Conservation (phyloP, 2,113 vertebrate species). For the Thermophis baileyi region DNA sequence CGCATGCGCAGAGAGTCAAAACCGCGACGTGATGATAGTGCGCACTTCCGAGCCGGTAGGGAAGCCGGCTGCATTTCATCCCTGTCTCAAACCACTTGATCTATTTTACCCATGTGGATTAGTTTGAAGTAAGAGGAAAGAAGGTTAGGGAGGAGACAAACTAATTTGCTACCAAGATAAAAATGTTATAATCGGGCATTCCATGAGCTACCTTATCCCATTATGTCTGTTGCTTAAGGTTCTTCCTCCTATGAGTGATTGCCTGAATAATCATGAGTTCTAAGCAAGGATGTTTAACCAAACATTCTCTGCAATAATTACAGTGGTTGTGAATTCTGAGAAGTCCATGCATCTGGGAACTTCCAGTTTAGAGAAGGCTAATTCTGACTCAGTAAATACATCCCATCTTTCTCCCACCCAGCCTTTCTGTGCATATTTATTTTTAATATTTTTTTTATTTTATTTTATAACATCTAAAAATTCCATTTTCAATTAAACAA, state of each 20-base stretch:
- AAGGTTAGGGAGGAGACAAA: not conserved
- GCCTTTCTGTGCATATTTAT: too few relatives aligned
- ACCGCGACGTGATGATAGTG: too few relatives aligned
- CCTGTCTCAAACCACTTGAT: not conserved
- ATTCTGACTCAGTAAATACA: not conserved
- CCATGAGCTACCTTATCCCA: not conserved
- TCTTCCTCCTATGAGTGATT: not conserved
- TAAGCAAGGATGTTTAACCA: not conserved
- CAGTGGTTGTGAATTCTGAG: not conserved
- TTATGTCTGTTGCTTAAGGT: not conserved
- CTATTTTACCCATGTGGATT: not conserved
- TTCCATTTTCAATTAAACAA: too few relatives aligned
- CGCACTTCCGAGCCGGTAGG: too few relatives aligned
- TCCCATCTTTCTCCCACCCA: not conserved
- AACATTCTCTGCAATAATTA: not conserved
- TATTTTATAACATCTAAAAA: too few relatives aligned
- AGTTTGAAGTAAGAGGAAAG: not conserved
- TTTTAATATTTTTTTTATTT: too few relatives aligned
- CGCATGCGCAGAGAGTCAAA: too few relatives aligned
- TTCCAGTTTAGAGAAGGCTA: not conserved
- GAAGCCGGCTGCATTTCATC: too few relatives aligned
- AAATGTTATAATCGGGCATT: not conserved
- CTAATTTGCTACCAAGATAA: not conserved
- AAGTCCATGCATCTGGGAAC: not conserved
- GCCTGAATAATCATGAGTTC: not conserved